phyloP scores from a whole-genome alignment of 2,888 invertebrate genomes.

The Laspeyria flexula region DNA sequence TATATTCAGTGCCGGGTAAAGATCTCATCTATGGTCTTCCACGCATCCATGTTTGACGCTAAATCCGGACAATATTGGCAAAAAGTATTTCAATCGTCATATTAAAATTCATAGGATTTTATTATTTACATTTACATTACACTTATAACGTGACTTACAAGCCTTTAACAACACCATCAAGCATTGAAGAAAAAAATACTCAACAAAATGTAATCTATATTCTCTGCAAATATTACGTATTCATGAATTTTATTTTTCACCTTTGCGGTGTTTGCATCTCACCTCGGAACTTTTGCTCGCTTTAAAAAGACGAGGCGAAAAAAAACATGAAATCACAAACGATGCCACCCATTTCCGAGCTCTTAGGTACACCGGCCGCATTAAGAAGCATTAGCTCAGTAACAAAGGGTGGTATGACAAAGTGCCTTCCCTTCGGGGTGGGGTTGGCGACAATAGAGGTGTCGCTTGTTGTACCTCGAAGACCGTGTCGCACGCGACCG shows the following conservation, averaged over 20 bases:
- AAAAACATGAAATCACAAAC: slow-evolving; percentile 55
- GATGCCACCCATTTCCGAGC: slow-evolving; percentile 62
- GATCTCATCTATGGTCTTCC: too few species aligned
- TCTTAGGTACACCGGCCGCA: slow-evolving; percentile 60
- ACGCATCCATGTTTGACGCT: too few species aligned
- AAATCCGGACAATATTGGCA: too few species aligned
- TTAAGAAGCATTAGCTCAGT: slow-evolving; percentile 74
- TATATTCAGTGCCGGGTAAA: too few species aligned
- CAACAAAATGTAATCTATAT: slow-evolving; percentile 11
- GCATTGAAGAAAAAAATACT: background rate
- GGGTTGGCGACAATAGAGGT: slow-evolving; percentile 59
- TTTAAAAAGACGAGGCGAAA: slow-evolving; percentile 31
- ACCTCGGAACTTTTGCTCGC: slow-evolving; percentile 8
- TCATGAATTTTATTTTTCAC: slow-evolving; percentile 23
- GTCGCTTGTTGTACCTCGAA: slow-evolving; percentile 51
- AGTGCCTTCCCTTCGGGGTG: slow-evolving; percentile 64
- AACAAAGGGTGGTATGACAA: slow-evolving; percentile 76
- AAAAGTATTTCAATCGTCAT: too few species aligned
- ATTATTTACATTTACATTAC: too few species aligned
- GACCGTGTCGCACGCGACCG: slow-evolving; percentile 53
- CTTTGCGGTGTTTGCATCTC: slow-evolving; percentile 16
- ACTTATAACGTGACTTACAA: background rate
- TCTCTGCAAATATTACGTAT: slow-evolving; percentile 17
- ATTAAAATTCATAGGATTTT: too few species aligned
- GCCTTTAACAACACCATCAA: background rate